Conservation (phyloP, 1,140 invertebrate species). For the Lucilia cuprina region DNA sequence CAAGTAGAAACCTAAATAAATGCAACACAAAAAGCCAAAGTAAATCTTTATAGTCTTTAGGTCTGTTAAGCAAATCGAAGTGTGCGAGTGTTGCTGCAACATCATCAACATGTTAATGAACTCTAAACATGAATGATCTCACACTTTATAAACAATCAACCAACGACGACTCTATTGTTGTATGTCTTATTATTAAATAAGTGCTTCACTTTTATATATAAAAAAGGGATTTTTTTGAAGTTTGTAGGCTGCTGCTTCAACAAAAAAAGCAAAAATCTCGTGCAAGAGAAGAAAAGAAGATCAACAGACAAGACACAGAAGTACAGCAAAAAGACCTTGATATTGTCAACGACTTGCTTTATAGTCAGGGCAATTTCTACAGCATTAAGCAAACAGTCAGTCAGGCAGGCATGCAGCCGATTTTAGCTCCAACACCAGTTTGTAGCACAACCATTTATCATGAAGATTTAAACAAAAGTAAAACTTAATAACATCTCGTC, state of each 20-base stretch:
- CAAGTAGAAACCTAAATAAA: not conserved
- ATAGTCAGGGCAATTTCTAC: not conserved
- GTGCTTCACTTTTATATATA: not conserved
- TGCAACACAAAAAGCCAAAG: not conserved
- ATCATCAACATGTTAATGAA: not conserved
- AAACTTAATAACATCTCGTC: not conserved
- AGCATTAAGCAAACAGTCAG: not conserved
- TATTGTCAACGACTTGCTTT: constrained; percentile 31
- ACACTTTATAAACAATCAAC: not conserved
- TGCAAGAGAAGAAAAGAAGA: no score
- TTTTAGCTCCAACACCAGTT: not conserved
- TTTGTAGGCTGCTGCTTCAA: not conserved
- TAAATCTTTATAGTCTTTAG: not conserved
- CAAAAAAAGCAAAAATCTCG: no score
- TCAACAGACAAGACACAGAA: not conserved
- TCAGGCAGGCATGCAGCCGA: not conserved
- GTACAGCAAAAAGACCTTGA: constrained; percentile 8
- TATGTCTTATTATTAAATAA: not conserved
- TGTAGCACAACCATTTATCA: not conserved
- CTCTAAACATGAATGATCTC: constrained; percentile 10
- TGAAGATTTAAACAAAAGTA: not conserved
- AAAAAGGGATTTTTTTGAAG: not conserved
- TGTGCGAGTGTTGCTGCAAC: not conserved
- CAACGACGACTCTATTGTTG: not conserved
- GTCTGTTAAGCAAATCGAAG: not conserved